These are phyloP conservation scores for Hartigia nigra DNA, from an alignment of 2,888 invertebrate species.

Conservation along the genomic window DNA sequence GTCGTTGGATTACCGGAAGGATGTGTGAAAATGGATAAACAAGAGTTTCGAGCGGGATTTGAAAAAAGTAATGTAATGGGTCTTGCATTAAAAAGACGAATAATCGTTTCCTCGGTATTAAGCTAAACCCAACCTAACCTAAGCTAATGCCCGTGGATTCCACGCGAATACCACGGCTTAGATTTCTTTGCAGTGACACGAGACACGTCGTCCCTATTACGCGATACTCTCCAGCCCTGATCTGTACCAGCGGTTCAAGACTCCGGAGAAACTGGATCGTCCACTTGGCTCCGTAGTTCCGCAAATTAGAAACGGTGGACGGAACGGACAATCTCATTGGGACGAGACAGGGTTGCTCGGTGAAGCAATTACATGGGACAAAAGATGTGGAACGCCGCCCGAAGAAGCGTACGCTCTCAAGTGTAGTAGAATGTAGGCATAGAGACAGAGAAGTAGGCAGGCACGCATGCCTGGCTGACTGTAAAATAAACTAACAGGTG, in stretches of 20 bases:
- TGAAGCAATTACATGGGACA: slow-evolving; percentile 18
- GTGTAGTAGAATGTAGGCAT: background rate
- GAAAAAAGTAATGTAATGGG: background rate
- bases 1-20: background rate
- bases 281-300: background rate
- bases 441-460: background rate
- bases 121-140: background rate
- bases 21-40: background rate
- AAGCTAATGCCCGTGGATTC: background rate
- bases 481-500: slow-evolving; percentile 30
- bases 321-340: background rate
- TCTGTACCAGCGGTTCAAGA: background rate
- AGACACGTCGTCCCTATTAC: background rate
- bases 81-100: background rate
- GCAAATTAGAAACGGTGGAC: background rate
- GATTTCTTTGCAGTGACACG: background rate
- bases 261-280: background rate
- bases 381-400: slow-evolving; percentile 26
- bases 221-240: background rate
- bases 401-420: slow-evolving; percentile 16
- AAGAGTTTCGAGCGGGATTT: background rate
- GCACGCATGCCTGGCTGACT: background rate
- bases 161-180: background rate
- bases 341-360: background rate
- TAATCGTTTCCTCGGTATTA: background rate